Conservation (phyloP, 2,797 vertebrate genomes). For the Ibycter americanus region DNA sequence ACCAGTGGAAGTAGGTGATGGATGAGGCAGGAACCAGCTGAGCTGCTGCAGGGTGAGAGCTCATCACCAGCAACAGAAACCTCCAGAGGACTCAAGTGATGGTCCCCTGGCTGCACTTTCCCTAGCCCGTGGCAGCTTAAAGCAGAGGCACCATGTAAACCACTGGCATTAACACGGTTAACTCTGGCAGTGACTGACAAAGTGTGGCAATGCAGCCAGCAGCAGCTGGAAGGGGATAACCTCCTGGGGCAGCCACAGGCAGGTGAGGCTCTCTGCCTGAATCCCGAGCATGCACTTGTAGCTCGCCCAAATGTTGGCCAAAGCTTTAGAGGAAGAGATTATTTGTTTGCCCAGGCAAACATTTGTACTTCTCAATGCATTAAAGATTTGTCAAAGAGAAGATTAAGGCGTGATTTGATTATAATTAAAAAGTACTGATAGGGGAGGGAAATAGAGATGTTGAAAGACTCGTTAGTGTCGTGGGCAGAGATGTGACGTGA, state of each 20-base stretch:
- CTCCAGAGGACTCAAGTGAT: too few relatives aligned
- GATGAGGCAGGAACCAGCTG: too few relatives aligned
- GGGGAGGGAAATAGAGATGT: neutral
- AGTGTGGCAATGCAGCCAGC: fast-evolving
- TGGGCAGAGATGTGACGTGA: neutral
- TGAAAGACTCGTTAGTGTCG: neutral
- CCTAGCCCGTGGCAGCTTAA: too few relatives aligned
- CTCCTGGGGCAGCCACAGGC: neutral
- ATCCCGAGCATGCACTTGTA: fast-evolving
- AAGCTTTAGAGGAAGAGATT: neutral
- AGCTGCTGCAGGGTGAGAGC: neutral
- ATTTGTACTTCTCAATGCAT: neutral
- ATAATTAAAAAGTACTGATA: too few relatives aligned
- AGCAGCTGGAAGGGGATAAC: neutral
- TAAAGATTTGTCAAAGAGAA: neutral
- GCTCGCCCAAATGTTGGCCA: fast-evolving
- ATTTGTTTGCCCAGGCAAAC: neutral
- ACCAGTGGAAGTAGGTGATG: neutral
- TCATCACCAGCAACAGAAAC: neutral
- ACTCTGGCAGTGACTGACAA: too few relatives aligned
- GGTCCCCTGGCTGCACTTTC: too few relatives aligned
- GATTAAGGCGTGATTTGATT: too few relatives aligned
- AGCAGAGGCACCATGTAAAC: neutral
- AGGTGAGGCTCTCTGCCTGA: too few relatives aligned
- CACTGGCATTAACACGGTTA: neutral